phyloP scores from a whole-genome alignment of 2,888 invertebrate species.

The Plebejus argus region DNA sequence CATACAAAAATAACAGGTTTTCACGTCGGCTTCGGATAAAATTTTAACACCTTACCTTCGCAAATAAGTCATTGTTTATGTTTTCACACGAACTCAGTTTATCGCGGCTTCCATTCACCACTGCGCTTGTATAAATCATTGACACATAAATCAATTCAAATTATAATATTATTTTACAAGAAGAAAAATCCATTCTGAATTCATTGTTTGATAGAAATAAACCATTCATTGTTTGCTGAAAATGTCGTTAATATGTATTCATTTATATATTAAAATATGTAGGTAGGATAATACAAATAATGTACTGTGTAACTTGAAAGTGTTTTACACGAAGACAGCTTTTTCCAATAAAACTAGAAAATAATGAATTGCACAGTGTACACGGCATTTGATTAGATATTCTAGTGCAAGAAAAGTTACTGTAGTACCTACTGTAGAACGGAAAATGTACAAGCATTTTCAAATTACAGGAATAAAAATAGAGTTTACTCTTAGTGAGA shows the following conservation, averaged over 20 bases:
- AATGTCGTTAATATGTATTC: not conserved
- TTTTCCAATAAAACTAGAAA: not conserved
- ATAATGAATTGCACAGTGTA: not conserved
- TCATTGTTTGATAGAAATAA: not conserved
- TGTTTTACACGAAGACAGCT: not conserved
- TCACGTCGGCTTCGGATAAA: not conserved
- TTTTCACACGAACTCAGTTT: constrained; percentile 3
- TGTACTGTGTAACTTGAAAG: not conserved
- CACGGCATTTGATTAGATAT: not conserved
- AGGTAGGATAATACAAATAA: not conserved
- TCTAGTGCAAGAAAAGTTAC: not conserved
- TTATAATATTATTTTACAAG: too few relatives aligned
- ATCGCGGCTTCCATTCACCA: not conserved
- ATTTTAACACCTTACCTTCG: constrained; percentile 5
- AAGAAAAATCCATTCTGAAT: too few relatives aligned
- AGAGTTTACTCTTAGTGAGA: not conserved
- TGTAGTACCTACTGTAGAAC: not conserved
- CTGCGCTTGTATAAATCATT: not conserved
- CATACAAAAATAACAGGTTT: constrained; percentile 19
- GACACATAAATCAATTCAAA: not conserved
- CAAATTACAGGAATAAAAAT: not conserved
- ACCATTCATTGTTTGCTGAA: not conserved
- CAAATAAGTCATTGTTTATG: constrained; percentile 12
- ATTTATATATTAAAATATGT: not conserved
- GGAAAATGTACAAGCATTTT: constrained; percentile 7